Conservation (phyloP, 2,888 invertebrate genomes). For the Crepidodera aurea region DNA sequence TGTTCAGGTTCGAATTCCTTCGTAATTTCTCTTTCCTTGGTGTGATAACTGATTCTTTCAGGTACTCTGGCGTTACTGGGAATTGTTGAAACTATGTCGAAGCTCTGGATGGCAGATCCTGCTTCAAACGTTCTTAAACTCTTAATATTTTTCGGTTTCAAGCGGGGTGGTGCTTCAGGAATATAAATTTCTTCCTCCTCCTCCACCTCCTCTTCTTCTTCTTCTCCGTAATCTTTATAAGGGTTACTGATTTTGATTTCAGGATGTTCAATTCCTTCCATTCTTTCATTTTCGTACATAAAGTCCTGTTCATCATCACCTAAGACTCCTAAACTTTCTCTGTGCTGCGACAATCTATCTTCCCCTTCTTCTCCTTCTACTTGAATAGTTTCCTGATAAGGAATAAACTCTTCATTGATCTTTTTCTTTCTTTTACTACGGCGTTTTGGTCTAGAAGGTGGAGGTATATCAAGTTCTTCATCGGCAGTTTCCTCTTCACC, state of each 20-base stretch:
- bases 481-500: constrained; percentile 53
- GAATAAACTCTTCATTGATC: constrained; percentile 54
- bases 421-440: constrained; percentile 60
- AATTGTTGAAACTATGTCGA: neutral
- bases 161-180: constrained; percentile 17
- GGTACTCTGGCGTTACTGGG: neutral
- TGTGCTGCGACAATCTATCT: constrained; percentile 35
- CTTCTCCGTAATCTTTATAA: constrained; percentile 47
- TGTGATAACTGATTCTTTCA: constrained; percentile 5
- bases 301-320: constrained; percentile 57
- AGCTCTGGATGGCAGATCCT: neutral
- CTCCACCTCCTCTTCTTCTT: constrained; percentile 35
- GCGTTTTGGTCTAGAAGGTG: constrained; percentile 66
- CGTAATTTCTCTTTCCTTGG: neutral
- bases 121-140: constrained; percentile 13
- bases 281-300: constrained; percentile 60
- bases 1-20: constrained; percentile 9
- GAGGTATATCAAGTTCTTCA: constrained; percentile 46
- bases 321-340: constrained; percentile 46
- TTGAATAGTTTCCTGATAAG: constrained; percentile 57
- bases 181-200: constrained; percentile 20
- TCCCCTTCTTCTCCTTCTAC: constrained; percentile 28
- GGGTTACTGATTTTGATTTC: constrained; percentile 59
- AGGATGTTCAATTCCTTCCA: constrained; percentile 66
- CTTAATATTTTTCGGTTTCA: constrained; percentile 12